Evolutionary conservation across 2,888 invertebrate genomes (phyloP), one percentile per base, ranked within the genome.

Genomic region (Lymantria dispar): DNA sequence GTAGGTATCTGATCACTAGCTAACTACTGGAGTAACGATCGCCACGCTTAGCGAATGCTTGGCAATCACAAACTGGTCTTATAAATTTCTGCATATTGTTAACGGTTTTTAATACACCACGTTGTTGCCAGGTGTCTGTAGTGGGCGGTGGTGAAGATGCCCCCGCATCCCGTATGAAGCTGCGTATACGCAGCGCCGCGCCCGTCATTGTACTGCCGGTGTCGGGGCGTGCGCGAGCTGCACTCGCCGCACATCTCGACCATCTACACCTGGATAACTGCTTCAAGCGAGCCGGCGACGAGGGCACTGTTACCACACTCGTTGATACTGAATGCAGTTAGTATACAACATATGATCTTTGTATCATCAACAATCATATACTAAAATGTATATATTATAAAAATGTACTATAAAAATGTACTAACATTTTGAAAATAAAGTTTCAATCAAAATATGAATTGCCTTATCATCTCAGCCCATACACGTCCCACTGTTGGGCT

Each of bases 201-300:
- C 98, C 98, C 0, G 95, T 97, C 2, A 95, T 98, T 61, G 88
- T 98, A 47, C 87, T 98, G 56, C 99, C 98, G 0, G 95, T 97
- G 57, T 95, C 96, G 74, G 96, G 96, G 29, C 93, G 94, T 59
- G 95, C 96, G 29, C 94, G 95, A 33, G 94, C 95, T 63, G 92
- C 97, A 51, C 93, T 98, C 31, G 94, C 97, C 11, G 94, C 95
- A 1, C 95, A 98, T 78, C 92, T 98, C 36, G 96, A 96, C 1
- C 94, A 94, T 64, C 92, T 98, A 31, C 93, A 94, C 0, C 92
- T 98, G 10, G 93, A 93, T 66, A 98, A 98, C 83, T 91, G 91
- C 56, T 98, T 98, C 83, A 90, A 93, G 58, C 85, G 79, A 57
- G 94, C 95, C 2, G 93, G 92, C 2, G 92, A 93, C 40, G 75